Conservation (phyloP, 2,888 invertebrate species). For the Phrixothrix hirtus region DNA sequence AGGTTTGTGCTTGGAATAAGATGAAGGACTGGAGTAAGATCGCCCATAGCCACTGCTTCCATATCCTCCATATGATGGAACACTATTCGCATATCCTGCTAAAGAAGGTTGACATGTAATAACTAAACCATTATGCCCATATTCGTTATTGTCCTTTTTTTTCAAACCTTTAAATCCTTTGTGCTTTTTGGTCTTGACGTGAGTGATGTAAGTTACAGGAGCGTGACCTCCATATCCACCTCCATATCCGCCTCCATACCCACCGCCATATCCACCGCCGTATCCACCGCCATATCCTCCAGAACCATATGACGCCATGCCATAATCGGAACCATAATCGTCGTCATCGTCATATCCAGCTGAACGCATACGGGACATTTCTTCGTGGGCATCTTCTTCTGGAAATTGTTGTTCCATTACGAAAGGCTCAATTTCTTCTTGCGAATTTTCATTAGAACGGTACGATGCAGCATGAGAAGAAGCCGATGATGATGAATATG, state of each 20-base stretch:
- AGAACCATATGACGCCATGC: too few relatives aligned
- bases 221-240: conserved; percentile 13
- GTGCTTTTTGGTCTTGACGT: conserved; percentile 28
- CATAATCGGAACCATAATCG: conserved; percentile 18
- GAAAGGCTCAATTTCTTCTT: too few relatives aligned
- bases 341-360: conserved; percentile 31
- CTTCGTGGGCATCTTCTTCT: conserved; percentile 8
- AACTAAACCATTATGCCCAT: conserved; percentile 50
- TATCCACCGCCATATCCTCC: conserved; percentile 11
- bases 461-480: conserved; percentile 12
- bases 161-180: conserved; percentile 23
- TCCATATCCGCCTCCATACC: conserved; percentile 13
- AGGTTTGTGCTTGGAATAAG: conserved; percentile 12
- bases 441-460: conserved; percentile 17
- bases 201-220: conserved; percentile 23
- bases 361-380: conserved; percentile 23
- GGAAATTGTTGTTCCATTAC: not conserved
- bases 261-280: conserved; percentile 3
- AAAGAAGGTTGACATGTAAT: conserved; percentile 55
- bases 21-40: conserved; percentile 23
- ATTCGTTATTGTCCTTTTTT: conserved; percentile 32
- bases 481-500: conserved; percentile 4
- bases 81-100: conserved; percentile 49
- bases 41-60: conserved; percentile 30
- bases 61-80: conserved; percentile 23